Evolutionary conservation across 2,888 invertebrate genomes (phyloP).

Genomic region (Ametastegia equiseti): DNA sequence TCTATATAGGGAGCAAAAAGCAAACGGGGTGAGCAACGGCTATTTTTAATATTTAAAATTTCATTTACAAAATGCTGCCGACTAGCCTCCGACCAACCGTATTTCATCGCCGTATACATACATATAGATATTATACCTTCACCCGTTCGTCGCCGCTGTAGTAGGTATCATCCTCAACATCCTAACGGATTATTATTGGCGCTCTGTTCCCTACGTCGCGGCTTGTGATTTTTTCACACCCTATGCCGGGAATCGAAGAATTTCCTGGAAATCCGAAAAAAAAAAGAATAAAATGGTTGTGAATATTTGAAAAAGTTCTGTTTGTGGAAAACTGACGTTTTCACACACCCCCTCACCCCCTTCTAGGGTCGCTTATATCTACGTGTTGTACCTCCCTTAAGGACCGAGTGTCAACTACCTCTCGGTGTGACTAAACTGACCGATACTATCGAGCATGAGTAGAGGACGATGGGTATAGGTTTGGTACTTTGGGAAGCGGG

Average conservation of each 20-base stretch:
- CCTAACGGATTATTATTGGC: conserved; percentile 55
- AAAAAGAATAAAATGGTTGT: not conserved
- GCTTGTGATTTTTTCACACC: conserved; percentile 1
- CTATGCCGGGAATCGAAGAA: not conserved
- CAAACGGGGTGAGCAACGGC: conserved; percentile 59
- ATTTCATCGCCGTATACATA: conserved; percentile 55
- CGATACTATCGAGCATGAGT: not conserved
- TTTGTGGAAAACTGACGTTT: not conserved
- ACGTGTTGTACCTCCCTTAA: not conserved
- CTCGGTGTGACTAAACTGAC: not conserved
- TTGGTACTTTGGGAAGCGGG: not conserved
- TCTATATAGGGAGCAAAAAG: conserved; percentile 10
- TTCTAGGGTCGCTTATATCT: no score
- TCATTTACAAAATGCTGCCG: conserved; percentile 75
- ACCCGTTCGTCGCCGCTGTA: conserved; percentile 42
- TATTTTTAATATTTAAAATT: conserved; percentile 76
- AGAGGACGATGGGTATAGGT: not conserved
- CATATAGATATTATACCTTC: no score
- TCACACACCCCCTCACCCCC: no score
- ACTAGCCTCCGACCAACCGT: conserved; percentile 54
- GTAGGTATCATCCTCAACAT: conserved; percentile 51
- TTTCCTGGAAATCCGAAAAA: not conserved
- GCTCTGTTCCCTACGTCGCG: not conserved
- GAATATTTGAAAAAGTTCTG: not conserved
- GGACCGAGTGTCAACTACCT: not conserved